phyloP scores from a whole-genome alignment of 2,113 vertebrate genomes.

The Sarotherodon lohbergeri region DNA sequence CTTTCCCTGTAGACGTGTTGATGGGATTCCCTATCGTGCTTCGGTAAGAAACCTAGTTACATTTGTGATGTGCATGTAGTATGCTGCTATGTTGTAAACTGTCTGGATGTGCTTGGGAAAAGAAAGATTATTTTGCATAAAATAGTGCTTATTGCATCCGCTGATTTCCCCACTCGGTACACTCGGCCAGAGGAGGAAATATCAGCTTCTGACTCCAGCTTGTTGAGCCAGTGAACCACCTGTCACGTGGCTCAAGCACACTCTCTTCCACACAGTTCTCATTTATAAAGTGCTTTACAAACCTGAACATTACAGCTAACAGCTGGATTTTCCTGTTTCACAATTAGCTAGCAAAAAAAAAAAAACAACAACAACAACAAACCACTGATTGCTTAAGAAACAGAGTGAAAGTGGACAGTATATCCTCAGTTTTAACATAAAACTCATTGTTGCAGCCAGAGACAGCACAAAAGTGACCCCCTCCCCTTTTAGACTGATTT shows the following conservation, averaged over 20 bases:
- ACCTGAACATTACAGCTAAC: background rate
- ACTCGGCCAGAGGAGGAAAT: background rate
- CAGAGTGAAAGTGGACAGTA: background rate
- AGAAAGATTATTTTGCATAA: background rate
- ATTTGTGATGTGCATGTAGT: background rate
- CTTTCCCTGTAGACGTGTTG: background rate
- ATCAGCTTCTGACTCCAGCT: background rate
- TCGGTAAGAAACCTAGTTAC: background rate
- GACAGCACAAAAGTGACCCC: background rate
- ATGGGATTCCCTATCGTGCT: background rate
- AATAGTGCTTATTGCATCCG: background rate
- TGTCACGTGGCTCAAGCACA: background rate
- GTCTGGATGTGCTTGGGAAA: background rate
- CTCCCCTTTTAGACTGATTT: background rate
- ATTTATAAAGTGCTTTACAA: background rate
- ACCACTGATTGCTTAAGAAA: background rate
- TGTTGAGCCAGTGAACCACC: background rate
- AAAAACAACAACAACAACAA: background rate
- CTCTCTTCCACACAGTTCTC: background rate
- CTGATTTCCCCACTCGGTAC: background rate
- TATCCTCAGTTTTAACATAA: background rate
- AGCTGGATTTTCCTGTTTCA: background rate
- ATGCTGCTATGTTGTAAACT: background rate
- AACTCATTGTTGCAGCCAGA: background rate
- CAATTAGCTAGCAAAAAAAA: background rate